phyloP scores from a whole-genome alignment of 2,888 invertebrate genomes.

The Microctonus brassicae region DNA sequence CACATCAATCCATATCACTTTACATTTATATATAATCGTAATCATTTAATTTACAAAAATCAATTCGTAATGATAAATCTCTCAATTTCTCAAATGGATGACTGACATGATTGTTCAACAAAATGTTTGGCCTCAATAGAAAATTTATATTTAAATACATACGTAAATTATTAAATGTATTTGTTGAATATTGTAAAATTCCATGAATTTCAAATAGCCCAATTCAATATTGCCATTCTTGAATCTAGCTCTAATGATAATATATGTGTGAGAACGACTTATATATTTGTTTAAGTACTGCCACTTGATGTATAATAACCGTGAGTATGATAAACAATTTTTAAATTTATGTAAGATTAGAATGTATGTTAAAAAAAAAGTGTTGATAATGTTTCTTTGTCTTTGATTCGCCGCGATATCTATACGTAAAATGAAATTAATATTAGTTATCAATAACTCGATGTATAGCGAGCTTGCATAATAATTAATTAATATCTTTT shows the following conservation, averaged over 20 bases:
- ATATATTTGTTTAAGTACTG: conserved; percentile 23
- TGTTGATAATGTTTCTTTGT: conserved; percentile 10
- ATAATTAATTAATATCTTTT: conserved; percentile 58
- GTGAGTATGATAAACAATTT: conserved; percentile 6
- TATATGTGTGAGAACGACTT: conserved; percentile 17
- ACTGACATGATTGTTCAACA: not conserved
- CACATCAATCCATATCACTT: conserved; percentile 6
- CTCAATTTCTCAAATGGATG: not conserved
- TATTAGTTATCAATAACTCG: not conserved
- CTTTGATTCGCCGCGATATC: conserved; percentile 23
- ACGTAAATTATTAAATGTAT: not conserved
- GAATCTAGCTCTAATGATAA: not conserved
- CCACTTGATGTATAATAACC: conserved; percentile 12
- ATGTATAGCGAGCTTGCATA: too few relatives aligned
- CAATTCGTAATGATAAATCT: not conserved
- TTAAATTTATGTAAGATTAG: conserved; percentile 5
- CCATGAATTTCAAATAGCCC: conserved; percentile 21
- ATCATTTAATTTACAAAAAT: conserved; percentile 2
- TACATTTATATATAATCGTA: not conserved
- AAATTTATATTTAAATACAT: conserved; percentile 11
- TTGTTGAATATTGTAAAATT: conserved; percentile 13
- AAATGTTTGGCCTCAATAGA: conserved; percentile 3
- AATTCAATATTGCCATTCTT: conserved; percentile 14
- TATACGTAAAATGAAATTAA: conserved; percentile 8
- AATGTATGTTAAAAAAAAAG: not conserved